These are phyloP conservation scores for Hemibagrus wyckioides DNA, from an alignment of 2,113 vertebrate species.

Conservation along the genomic window DNA sequence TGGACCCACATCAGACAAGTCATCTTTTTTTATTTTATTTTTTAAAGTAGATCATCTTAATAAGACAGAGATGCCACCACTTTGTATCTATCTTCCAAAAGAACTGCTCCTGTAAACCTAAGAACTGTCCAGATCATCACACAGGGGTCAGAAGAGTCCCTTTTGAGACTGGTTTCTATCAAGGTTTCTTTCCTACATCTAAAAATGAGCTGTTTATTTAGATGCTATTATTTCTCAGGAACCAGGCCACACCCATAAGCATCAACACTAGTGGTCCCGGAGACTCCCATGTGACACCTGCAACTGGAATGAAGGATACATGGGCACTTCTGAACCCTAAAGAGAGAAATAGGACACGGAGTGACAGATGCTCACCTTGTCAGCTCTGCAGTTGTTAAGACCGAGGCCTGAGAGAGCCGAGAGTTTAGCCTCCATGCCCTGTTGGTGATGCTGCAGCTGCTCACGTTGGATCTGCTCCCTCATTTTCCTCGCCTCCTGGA, in stretches of 20 bases:
- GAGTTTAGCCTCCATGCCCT: conserved; percentile 90
- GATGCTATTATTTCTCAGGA: neutral
- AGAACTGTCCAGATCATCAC: neutral
- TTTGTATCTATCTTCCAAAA: neutral
- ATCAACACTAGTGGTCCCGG: neutral
- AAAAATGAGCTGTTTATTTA: neutral
- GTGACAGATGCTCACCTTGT: conserved; percentile 82
- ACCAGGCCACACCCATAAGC: neutral
- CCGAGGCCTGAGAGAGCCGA: conserved; percentile 86
- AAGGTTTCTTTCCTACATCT: neutral
- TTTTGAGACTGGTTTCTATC: neutral
- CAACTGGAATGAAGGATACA: neutral
- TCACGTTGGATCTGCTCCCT: conserved; percentile 95
- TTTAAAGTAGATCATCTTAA: conserved; percentile 52
- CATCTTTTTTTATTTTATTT: conserved; percentile 48
- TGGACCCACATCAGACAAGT: conserved; percentile 73
- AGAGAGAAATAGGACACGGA: neutral
- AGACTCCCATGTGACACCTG: neutral
- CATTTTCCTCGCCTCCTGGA: conserved; percentile 99
- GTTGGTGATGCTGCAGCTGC: conserved; percentile 88
- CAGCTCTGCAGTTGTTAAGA: conserved; percentile 92
- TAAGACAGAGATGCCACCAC: neutral
- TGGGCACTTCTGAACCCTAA: neutral
- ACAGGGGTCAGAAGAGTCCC: neutral
- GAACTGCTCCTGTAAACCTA: neutral